Evolutionary conservation across 2,797 vertebrate species (phyloP), one percentile per base, ranked within the genome.

Genomic region (Diplodus sargus): DNA sequence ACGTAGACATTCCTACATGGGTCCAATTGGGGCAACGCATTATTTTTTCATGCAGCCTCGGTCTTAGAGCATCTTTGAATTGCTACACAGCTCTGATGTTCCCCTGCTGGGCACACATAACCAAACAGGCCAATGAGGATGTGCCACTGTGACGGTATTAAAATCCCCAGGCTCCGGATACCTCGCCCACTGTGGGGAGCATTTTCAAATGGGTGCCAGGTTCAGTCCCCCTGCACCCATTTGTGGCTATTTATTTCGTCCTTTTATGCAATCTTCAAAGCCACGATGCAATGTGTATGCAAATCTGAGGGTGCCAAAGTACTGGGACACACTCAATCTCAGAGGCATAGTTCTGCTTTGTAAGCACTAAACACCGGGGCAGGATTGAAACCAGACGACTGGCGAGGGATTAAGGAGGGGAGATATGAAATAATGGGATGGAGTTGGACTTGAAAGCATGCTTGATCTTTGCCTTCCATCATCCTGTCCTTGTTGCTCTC

Each of bases 361-460:
- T 94, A 93, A 94, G 93, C 92, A 93, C 88, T 91, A 90, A 92
- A 92, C 88, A 90, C 80, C 23, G 20, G 84, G 85, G 83, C 85
- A 79, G 88, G 92, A 87, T 88, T 86, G 90, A 87, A 89, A 91
- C 87, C 88, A 90, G 89, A 89, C 77, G 56, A 84, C 86, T 87
- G 87, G 88, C 34, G 65, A 85, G 88, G 92, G 92, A 93, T 93
- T 91, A 92, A 86, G 81, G 85, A 80, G 78, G 78, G 79, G 83
- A 91, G 89, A 94, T 91, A 92, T 89, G 77, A 93, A 93, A 92
- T 92, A 92, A 93, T 91, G 84, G 88, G 86, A 90, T 82, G 81
- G 89, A 87, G 80, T 79, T 86, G 85, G 88, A 91, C 90, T 92
- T 89, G 84, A 92, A 94, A 92, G 89, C 71, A 28, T 79, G 84